Base-by-base conservation (phyloP, 1,140 invertebrate species). In the Bombus vancouverensis region DNA sequence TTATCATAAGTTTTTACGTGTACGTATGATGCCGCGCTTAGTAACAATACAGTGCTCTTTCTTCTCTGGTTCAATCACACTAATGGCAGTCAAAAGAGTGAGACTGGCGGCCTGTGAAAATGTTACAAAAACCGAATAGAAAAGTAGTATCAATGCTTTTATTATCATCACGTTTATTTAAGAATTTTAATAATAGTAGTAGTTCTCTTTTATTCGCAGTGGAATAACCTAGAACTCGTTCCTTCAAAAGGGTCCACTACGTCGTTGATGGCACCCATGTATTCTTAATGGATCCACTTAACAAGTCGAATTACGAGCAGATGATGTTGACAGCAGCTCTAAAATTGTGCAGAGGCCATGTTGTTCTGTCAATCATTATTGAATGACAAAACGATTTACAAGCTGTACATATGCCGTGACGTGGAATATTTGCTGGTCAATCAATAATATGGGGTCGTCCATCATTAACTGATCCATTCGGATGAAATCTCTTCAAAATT, bases 291-390 rank as follows among this genome's bases (percentile, higher is more conserved):
- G 88, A 85, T 81, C 76, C 62, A 74, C 70, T 89, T 90, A 84
- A 90, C 88, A 71, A 89, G 88, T 81, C 81, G 84, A 89, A 90
- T 90, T 90, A 89, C 81, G 47, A n/a, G 59, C 62, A 65, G 32
- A 53, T 28, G 44, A 47, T 75, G 79, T 88, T 87, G 87, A 83
- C 59, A 85, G 66, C 80, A 32, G 59, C 37, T 32, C 85, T 77
- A 89, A 89, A 89, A 89, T 80, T 78, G 85, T 65, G n/a, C 34
- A 18, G 59, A 42, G 83, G 66, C 25, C 59, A 68, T 81, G 65
- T 81, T 75, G 70, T 79, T 80, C 39, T 83, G 79, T 80, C 83
- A 79, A 86, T 86, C 87, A 79, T 59, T 83, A 62, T 75, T 68
- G 87, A 85, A n/a, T 78, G 86, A 89, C 87, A 85, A 57, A 18